Evolutionary conservation across 2,888 invertebrate species (phyloP), one percentile per base, ranked within the genome.

Genomic region (Pyrrhia umbra): DNA sequence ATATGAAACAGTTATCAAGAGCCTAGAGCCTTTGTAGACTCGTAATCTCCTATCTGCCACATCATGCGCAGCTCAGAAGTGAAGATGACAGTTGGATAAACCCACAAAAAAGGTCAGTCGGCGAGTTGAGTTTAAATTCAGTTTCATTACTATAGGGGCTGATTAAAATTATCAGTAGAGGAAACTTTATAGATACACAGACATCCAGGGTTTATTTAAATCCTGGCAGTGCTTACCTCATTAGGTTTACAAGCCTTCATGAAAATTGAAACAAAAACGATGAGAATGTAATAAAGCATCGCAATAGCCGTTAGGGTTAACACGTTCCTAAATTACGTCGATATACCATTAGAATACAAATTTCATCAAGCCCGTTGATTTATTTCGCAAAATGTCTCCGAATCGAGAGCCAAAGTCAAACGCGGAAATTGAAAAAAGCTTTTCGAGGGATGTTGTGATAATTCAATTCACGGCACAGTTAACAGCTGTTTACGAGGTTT

Each of bases 341-440:
- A 55, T 67, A 57, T 54, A 52, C 37, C 50, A 60, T 60, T 64
- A 56, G n/a, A 63, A 61, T 20, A 56, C 42, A 63, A 60, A 67
- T 60, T 61, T 43, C 34, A 65, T 69, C 47, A 63, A 57, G 39
- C 39, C 37, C 15, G 55, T 59, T 63, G 68, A 80, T 66, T 69
- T 62, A 69, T 65, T 64, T 64, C 18, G 47, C 34, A 66, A 71
- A 76, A 73, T 66, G 55, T 69, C 61, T 65, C 54, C 16, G 47
- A 67, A 52, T 50, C 51, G 56, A 68, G 21, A 49, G 52, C 18
- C 42, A 39, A 62, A 66, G 62, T 50, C 51, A 66, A 80, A 82
- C 74, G 74, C 83, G 86, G 86, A 86, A 85, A 84, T 85, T 82
- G 84, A 82, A 84, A 84, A 82, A 78, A 77, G 54, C 66, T 65